These are phyloP conservation scores for Buteo buteo DNA, from an alignment of 2,113 vertebrate genomes.

Conservation along the genomic window DNA sequence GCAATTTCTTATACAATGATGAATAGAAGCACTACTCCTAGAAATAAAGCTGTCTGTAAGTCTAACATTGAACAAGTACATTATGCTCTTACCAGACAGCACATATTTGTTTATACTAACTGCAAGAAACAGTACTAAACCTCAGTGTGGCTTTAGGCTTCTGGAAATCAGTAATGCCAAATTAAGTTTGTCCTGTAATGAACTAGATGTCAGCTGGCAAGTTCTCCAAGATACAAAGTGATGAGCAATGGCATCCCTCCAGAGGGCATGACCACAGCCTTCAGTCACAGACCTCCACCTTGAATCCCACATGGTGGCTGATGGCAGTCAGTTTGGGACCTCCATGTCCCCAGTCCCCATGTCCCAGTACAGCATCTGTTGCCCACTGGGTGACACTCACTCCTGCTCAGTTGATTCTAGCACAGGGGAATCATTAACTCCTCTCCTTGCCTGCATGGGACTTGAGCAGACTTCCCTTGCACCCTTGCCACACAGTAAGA, in stretches of 20 bases:
- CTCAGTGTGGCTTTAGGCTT: not conserved
- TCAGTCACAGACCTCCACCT: not conserved
- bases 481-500: not conserved
- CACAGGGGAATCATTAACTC: not conserved
- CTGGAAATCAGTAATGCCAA: not conserved
- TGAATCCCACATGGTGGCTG: not conserved
- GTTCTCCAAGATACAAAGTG: not conserved
- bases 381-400: accelerated
- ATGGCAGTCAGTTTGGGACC: not conserved
- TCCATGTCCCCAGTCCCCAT: too few relatives aligned
- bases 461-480: not conserved
- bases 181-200: not conserved
- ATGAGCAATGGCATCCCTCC: not conserved
- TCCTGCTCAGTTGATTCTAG: not conserved
- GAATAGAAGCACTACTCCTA: not conserved
- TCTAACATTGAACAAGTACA: not conserved
- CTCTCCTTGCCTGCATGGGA: not conserved
- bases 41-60: not conserved
- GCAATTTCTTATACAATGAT: not conserved
- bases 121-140: not conserved
- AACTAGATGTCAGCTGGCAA: not conserved
- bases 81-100: not conserved
- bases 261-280: not conserved
- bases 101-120: not conserved
- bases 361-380: not conserved